These are phyloP conservation scores for Lepeophtheirus nordmannii DNA, from an alignment of 2,888 invertebrate species.

Conservation along the genomic window DNA sequence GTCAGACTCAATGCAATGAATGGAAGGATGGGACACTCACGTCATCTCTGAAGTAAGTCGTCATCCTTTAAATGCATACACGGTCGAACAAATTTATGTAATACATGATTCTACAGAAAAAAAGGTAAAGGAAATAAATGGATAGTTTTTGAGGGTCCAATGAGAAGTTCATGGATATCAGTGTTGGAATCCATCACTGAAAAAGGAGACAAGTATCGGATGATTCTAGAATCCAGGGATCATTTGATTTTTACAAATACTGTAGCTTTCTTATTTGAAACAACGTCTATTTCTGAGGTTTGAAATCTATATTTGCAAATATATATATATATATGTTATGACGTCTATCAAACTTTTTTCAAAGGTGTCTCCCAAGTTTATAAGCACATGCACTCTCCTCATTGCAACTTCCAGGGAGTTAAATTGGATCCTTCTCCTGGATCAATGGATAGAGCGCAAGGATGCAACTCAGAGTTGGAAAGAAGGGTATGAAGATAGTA, in stretches of 20 bases:
- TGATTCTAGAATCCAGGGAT: neutral
- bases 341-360: too few relatives aligned
- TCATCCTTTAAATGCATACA: too few relatives aligned
- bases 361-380: neutral
- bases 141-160: neutral
- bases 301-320: neutral
- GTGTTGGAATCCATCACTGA: neutral
- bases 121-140: neutral
- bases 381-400: neutral
- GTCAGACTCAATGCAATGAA: neutral
- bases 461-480: slow-evolving; percentile 11
- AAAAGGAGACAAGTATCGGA: neutral
- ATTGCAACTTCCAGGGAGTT: neutral
- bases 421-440: slow-evolving; percentile 15
- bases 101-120: too few relatives aligned
- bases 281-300: slow-evolving; percentile 8
- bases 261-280: slow-evolving; percentile 5
- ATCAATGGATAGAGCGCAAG: slow-evolving; percentile 1
- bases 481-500: slow-evolving; percentile 12
- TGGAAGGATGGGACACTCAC: neutral
- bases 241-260: neutral
- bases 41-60: neutral
- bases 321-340: too few relatives aligned
- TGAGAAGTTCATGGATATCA: neutral
- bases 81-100: too few relatives aligned